Base-by-base conservation (phyloP, 2,113 vertebrate species). In the Gadus chalcogrammus region DNA sequence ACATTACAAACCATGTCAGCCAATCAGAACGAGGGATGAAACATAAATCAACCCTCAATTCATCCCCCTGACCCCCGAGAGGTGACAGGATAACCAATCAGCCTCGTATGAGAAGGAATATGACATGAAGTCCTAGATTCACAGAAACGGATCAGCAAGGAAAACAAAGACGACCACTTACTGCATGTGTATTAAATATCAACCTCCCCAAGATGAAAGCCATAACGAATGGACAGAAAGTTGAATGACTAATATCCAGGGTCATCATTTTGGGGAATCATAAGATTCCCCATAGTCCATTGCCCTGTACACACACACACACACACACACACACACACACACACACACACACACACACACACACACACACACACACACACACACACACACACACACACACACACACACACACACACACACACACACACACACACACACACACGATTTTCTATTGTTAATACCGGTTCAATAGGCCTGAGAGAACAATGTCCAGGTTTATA, bases 391-490 rank as follows among this genome's bases (percentile, higher is more conserved):
- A 28, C 24, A 31, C 28, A 68, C 20, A 28, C 48, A 18, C 18
- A 28, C 24, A 31, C 28, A 68, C 20, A 28, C 48, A 18, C 69
- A 64, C 38, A 62, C 68, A 22, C 52, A 13, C 22, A 28, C 20
- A 28, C 53, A 58, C 28, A 68, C 20, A 28, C 48, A 31, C 55
- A 59, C 53, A 24, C 65, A 55, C 20, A 55, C 67, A 68, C 67
- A 81, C 80, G 82, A 65, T 82, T 85, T 77, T 76, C 80, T 60
- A 87, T 88, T 90, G 89, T 89, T 68, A 88, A 81, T 79, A 72
- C 61, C 48, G 80, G 79, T 88, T 92, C 89, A 89, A 90, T 85
- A 88, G 84, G 85, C 87, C 82, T 82, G 71, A 58, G 85, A 88
- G 84, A 90, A 91, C 91, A 91, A 91, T 89, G 85, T 72, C 17